phyloP scores from a whole-genome alignment of 2,797 vertebrate genomes.

The Apogon talboti region DNA sequence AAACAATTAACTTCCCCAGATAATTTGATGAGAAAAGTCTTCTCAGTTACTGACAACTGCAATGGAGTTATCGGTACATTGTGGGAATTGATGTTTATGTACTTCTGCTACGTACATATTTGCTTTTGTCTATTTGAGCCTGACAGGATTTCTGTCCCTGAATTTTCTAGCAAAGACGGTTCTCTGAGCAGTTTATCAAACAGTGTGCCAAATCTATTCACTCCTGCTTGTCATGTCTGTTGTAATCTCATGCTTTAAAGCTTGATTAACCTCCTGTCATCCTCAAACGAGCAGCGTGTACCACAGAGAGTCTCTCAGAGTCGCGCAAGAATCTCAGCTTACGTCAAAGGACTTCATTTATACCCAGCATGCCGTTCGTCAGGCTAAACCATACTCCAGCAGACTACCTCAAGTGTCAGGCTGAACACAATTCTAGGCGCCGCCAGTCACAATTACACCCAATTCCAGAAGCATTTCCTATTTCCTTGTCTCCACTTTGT shows the following conservation, averaged over 20 bases:
- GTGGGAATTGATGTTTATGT: constrained; percentile 41
- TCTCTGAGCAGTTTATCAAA: constrained; percentile 52
- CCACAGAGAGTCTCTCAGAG: constrained; percentile 56
- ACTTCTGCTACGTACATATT: constrained; percentile 32
- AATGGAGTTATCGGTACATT: constrained; percentile 11
- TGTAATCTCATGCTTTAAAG: constrained; percentile 79
- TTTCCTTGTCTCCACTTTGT: constrained; percentile 80
- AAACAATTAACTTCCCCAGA: constrained; percentile 49
- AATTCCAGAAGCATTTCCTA: constrained; percentile 76
- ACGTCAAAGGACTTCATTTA: constrained; percentile 67
- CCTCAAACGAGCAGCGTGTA: constrained; percentile 62
- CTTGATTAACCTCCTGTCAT: constrained; percentile 80
- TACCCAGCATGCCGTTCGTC: constrained; percentile 59
- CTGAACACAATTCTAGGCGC: constrained; percentile 64
- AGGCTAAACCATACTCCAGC: constrained; percentile 66
- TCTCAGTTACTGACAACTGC: constrained; percentile 29
- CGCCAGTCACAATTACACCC: constrained; percentile 80
- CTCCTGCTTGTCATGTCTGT: constrained; percentile 71
- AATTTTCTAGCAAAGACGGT: constrained; percentile 37
- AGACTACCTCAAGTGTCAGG: constrained; percentile 67
- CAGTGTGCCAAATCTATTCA: constrained; percentile 68
- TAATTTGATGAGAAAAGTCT: constrained; percentile 42
- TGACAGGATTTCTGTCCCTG: constrained; percentile 24
- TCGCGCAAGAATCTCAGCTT: constrained; percentile 49
- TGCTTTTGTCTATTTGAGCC: constrained; percentile 19